phyloP scores from a whole-genome alignment of 2,113 vertebrate genomes.

The Xenopus tropicalis region UCB_Xtro_10.0 CM004446.2:155001-155500 shows the following conservation, averaged over 20 bases:
- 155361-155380: neutral
- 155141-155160: too few relatives aligned
- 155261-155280: neutral
- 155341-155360: neutral
- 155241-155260: neutral
- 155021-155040: too few relatives aligned
- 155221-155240: too few relatives aligned
- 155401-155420: neutral
- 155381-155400: neutral
- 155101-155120: too few relatives aligned
- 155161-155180: too few relatives aligned
- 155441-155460: neutral
- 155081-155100: too few relatives aligned
- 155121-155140: too few relatives aligned
- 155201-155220: too few relatives aligned
- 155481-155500: neutral
- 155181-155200: too few relatives aligned
- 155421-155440: neutral
- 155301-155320: neutral
- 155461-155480: neutral
- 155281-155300: neutral
- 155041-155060: too few relatives aligned
- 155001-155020: too few relatives aligned
- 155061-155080: too few relatives aligned
- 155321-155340: neutral